A percentile compares a stretch with the other conserved stretches of the same genome.
These are phyloP conservation scores for Tylochromis polylepis DNA, from an alignment of 2,113 vertebrate genomes.

Conservation along the genomic window DNA sequence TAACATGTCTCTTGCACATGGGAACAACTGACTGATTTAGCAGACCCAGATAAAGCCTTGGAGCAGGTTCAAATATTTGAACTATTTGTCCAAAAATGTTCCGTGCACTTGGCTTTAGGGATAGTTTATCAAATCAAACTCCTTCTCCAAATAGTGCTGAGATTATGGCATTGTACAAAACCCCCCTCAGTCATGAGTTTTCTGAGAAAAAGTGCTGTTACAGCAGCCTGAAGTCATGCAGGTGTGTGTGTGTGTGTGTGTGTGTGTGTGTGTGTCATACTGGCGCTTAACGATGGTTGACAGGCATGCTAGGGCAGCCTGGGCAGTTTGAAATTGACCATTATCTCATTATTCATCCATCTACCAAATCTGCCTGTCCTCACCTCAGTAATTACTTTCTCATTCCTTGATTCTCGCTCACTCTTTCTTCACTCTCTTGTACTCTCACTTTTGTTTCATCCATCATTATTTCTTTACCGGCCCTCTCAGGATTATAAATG, in stretches of 20 bases:
- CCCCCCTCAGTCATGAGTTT: slow-evolving; percentile 30
- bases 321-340: background rate
- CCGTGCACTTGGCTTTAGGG: slow-evolving; percentile 46
- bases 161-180: slow-evolving; percentile 12
- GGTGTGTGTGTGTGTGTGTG: slow-evolving; percentile 11
- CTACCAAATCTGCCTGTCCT: background rate
- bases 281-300: slow-evolving; percentile 27
- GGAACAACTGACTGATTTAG: slow-evolving; percentile 43
- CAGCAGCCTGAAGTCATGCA: slow-evolving; percentile 27
- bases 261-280: background rate
- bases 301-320: background rate
- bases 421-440: background rate
- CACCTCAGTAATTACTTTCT: background rate
- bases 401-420: background rate
- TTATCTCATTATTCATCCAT: slow-evolving; percentile 37
- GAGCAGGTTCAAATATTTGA: slow-evolving; percentile 61
- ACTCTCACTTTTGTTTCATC: background rate
- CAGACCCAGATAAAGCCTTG: slow-evolving; percentile 58
- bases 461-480: slow-evolving; percentile 7
- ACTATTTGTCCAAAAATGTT: slow-evolving; percentile 60
- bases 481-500: slow-evolving; percentile 13
- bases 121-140: slow-evolving; percentile 52
- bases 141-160: slow-evolving; percentile 43
- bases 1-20: slow-evolving; percentile 21
- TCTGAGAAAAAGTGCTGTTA: slow-evolving; percentile 28